A percentile compares a stretch with the other conserved stretches of the same genome.
phyloP scores from a whole-genome alignment of 2,797 vertebrate genomes.

The Pseudochirops corinnae region DNA sequence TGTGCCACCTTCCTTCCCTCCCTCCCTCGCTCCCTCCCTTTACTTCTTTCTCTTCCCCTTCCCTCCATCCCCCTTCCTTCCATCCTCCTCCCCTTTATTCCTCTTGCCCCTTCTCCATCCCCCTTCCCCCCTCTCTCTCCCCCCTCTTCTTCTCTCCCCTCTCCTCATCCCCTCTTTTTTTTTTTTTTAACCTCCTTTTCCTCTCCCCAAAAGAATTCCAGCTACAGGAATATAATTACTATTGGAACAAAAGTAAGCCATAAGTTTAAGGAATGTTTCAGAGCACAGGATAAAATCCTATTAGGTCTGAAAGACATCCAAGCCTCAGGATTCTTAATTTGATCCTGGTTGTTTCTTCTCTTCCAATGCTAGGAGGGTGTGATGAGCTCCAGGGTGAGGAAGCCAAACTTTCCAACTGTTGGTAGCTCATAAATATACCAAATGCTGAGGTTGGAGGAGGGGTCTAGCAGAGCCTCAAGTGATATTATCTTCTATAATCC shows the following conservation, averaged over 20 bases:
- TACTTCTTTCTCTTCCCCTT: not conserved
- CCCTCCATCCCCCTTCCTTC: not conserved
- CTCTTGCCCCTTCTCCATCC: too few species aligned
- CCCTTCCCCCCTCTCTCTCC: not conserved
- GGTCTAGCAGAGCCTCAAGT: not conserved
- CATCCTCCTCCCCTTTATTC: too few species aligned
- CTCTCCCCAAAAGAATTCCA: not conserved
- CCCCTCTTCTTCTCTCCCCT: rapidly evolving
- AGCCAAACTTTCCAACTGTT: not conserved
- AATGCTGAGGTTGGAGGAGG: not conserved
- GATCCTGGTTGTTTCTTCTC: not conserved
- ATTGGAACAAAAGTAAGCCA: not conserved
- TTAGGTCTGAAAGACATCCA: not conserved
- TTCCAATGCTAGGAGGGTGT: not conserved
- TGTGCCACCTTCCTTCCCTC: not conserved
- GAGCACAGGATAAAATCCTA: not conserved
- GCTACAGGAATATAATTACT: not conserved
- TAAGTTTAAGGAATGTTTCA: not conserved
- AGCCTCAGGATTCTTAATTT: not conserved
- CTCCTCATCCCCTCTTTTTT: not conserved
- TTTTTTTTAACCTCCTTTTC: not conserved
- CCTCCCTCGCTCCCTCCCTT: not conserved
- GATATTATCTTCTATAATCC: not conserved
- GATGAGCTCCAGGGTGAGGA: not conserved
- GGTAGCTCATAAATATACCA: not conserved